A percentile compares a stretch with the other conserved stretches of the same genome.
Evolutionary conservation across 2,113 vertebrate genomes (phyloP).

Genomic region (Monarcha castaneiventris): DNA sequence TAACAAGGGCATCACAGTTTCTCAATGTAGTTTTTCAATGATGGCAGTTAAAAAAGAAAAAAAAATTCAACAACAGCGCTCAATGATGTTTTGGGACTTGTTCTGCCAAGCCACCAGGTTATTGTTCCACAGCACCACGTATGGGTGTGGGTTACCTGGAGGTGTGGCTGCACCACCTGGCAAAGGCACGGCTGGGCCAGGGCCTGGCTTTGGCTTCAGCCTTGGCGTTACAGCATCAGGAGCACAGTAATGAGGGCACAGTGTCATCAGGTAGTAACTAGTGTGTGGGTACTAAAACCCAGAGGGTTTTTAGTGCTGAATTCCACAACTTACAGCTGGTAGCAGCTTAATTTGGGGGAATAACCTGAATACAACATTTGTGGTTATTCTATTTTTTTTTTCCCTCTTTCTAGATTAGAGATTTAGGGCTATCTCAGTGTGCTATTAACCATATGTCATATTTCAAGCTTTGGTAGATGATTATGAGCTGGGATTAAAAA

Average conservation of each 20-base stretch:
- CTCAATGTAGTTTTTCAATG: neutral
- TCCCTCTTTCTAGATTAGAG: neutral
- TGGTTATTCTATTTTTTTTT: neutral
- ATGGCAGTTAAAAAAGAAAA: neutral
- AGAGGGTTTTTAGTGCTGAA: neutral
- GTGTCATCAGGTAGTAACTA: neutral
- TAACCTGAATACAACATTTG: neutral
- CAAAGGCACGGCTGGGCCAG: rapidly evolving
- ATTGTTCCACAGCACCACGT: rapidly evolving
- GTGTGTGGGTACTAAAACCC: neutral
- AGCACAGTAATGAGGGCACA: neutral
- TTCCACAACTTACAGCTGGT: neutral
- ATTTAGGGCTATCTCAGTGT: neutral
- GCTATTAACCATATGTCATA: neutral
- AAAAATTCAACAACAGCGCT: neutral
- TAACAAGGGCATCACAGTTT: neutral
- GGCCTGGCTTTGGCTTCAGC: neutral
- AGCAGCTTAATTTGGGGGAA: neutral
- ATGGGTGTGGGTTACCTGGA: neutral
- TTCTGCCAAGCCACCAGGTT: neutral
- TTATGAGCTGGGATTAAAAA: neutral
- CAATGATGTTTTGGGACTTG: neutral
- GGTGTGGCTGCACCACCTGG: neutral
- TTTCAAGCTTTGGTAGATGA: neutral
- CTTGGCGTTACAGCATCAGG: rapidly evolving